A percentile compares a stretch with the other conserved stretches of the same genome.
phyloP scores from a whole-genome alignment of 2,113 vertebrate species.

The Eonycteris spelaea region DNA sequence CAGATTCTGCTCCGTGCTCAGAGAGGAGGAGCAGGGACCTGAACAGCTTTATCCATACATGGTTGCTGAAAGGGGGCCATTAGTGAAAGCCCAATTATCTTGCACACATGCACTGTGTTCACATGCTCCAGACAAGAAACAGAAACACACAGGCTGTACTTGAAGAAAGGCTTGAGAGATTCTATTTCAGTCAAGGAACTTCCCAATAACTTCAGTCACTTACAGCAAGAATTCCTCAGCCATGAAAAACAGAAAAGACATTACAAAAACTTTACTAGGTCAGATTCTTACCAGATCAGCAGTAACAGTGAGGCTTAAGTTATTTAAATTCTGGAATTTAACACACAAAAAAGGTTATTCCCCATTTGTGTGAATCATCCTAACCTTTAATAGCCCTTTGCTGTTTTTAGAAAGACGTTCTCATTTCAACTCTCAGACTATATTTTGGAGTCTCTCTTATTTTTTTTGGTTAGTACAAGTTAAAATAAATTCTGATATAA shows the following conservation, averaged over 20 bases:
- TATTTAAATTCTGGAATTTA: slow-evolving; percentile 14
- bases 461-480: neutral
- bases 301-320: neutral
- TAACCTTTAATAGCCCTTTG: neutral
- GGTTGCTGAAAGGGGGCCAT: slow-evolving; percentile 71
- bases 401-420: slow-evolving; percentile 22
- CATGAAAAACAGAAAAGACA: neutral
- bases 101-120: slow-evolving; percentile 48
- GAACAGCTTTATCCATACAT: slow-evolving; percentile 84
- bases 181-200: slow-evolving; percentile 44
- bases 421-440: neutral
- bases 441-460: neutral
- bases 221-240: slow-evolving; percentile 36
- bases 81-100: slow-evolving; percentile 66
- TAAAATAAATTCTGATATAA: slow-evolving; percentile 35
- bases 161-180: slow-evolving; percentile 37
- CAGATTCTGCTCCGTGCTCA: slow-evolving; percentile 69
- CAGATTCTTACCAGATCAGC: neutral
- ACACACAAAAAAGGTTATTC: slow-evolving; percentile 11
- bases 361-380: neutral
- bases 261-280: neutral
- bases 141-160: slow-evolving; percentile 24
- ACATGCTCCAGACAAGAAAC: slow-evolving; percentile 15
- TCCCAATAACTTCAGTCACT: slow-evolving; percentile 14
- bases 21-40: slow-evolving; percentile 80